Evolutionary conservation across 2,113 vertebrate genomes (phyloP), one percentile per base, ranked within the genome.

Genomic region (Tretioscincus oriximinensis): DNA sequence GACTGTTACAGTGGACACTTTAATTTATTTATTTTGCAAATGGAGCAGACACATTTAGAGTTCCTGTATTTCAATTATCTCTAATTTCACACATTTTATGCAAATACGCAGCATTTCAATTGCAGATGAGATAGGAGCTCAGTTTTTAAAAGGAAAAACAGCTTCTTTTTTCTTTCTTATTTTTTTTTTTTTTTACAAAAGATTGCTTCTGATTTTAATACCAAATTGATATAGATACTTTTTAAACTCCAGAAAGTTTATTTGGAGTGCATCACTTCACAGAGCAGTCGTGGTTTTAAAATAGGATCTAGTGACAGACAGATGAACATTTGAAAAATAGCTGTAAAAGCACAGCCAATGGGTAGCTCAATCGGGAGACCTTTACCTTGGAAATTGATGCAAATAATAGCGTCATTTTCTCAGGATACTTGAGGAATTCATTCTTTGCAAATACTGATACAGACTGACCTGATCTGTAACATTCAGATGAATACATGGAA

Each of bases 81-180:
- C 93, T 92, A 95, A 95, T 95, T 95, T 95, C 94, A 95, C 84
- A 96, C 91, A 92, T 95, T 94, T 94, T 93, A 95, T 95, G 94
- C 92, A 95, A 94, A 95, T 95, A 89, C 73, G 31, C 67, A 73
- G 51, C 73, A 95, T 94, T 91, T 94, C 92, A 95, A 95, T 96
- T 95, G 94, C 92, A 96, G 94, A 95, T 95, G 82, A 94, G 92
- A 87, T 80, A 66, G 85, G 88, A 93, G 93, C 92, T 93, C 94
- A 69, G 92, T 95, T 95, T 96, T 75, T 95, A 95, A 93, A 91
- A 93, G 94, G 89, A 92, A 90, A 91, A 94, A 88, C 91, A 94
- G 94, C 92, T 94, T 92, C 92, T 92, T 93, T 95, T 61, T 94
- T 51, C 12, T 51, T 51, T 51, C 12, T 51, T 18, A 18, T 92